Base-by-base conservation (phyloP, 2,797 vertebrate genomes). In the Percopsis omiscomaycus region DNA sequence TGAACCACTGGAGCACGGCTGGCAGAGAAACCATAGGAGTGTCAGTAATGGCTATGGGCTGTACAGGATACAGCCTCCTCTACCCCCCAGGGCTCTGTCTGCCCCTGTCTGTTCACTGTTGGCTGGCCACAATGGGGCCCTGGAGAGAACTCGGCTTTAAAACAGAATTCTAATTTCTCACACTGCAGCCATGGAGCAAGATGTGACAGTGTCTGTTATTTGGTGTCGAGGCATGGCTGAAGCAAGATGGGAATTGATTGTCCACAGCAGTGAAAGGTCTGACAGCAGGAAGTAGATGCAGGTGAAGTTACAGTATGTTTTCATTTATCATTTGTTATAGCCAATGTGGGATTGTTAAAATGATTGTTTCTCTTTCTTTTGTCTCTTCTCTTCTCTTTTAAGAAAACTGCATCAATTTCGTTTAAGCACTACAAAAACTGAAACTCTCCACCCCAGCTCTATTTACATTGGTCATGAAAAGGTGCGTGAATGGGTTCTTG, bases 91-190 rank as follows among this genome's bases (percentile, higher is more conserved):
- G 76, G 29, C 53, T 51, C 57, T 5, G 50, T 22, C 27, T 77
- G 69, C 61, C 1, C 37, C 66, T 74, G 64, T 78, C 62, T 55
- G 69, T 76, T 85, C 78, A 86, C 73, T 65, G 69, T 62, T 67
- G 69, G 60, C 64, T 72, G 75, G 59, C 54, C 68, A 78, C 67
- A 71, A 80, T 55, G 62, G 73, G 58, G 71, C 61, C 73, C 80
- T 44, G 68, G 72, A 71, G 75, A 49, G 10, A 8, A 8, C 51
- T 53, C 70, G 5, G 50, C 73, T 76, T 65, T 68, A 71, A 83
- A 78, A 64, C 15, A 68, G 37, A 74, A 49, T 52, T 62, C 55
- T 61, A 59, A 69, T 82, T 71, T 68, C 49, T 47, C 69, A 32
- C 44, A 57, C 63, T 62, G 22, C 54, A 59, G 64, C 52, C 37